phyloP scores from a whole-genome alignment of 2,888 invertebrate species.

The Hipparchia sbordonii region DNA sequence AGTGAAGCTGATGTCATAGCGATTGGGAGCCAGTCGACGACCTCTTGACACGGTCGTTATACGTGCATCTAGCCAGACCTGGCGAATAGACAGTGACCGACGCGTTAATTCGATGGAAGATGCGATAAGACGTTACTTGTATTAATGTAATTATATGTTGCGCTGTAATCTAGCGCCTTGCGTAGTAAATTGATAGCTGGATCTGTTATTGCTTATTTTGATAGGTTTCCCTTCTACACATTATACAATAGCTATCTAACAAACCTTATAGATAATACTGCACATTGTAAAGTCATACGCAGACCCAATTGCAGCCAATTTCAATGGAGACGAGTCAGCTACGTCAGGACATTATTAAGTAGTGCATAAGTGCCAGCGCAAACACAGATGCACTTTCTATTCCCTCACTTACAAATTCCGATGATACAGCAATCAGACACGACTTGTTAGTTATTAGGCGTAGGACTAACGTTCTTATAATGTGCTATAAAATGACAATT shows the following conservation, averaged over 20 bases:
- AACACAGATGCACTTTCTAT: no score
- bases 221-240: slow-evolving; percentile 8
- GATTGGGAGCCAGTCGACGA: slow-evolving; percentile 76
- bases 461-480: no score
- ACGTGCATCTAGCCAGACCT: slow-evolving; percentile 44
- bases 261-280: neutral
- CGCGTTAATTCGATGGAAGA: slow-evolving; percentile 47
- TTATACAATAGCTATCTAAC: neutral
- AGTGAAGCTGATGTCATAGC: slow-evolving; percentile 73
- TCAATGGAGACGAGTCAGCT: no score
- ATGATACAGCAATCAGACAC: no score
- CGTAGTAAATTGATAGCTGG: slow-evolving; percentile 22
- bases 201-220: slow-evolving; percentile 3
- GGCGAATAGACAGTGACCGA: slow-evolving; percentile 47
- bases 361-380: no score
- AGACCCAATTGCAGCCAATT: no score
- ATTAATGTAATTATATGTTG: slow-evolving; percentile 38
- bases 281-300: no score
- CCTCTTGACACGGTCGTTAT: slow-evolving; percentile 72
- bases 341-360: no score
- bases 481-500: no score
- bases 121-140: slow-evolving; percentile 40
- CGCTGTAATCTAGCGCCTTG: slow-evolving; percentile 5
- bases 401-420: no score
- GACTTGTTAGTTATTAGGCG: no score